Evolutionary conservation across 2,888 invertebrate genomes (phyloP), one percentile per base, ranked within the genome.

Genomic region (Alentia gelatinosa): DNA sequence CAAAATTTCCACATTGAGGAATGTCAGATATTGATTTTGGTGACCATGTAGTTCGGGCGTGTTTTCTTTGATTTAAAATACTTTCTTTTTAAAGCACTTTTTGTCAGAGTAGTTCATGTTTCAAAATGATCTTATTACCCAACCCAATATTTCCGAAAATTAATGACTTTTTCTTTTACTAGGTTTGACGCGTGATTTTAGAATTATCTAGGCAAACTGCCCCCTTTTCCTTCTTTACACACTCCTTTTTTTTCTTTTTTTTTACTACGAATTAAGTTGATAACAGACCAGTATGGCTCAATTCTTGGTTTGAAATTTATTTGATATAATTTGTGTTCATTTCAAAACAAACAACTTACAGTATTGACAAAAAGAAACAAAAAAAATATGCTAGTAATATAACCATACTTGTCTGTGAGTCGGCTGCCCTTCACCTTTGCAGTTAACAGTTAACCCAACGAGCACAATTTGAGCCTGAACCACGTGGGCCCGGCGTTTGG

Each of bases 131-230:
- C n/a, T n/a, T n/a, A n/a, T n/a, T n/a, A n/a, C n/a, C n/a, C n/a
- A n/a, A n/a, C n/a, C n/a, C n/a, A n/a, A n/a, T n/a, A n/a, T n/a
- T n/a, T 47, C 47, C 47, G 9, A 30, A 30, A 68, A 68, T 68
- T 68, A 68, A 68, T 68, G 68, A 9, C 3, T 4, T 68, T 79
- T 79, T 39, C 79, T 79, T 79, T 35, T 39, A 35, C 79, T 79
- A 79, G 79, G 79, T 35, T 79, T 79, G 79, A 79, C 37, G 79
- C 79, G 79, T 79, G 79, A 39, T 35, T 7, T 35, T 37, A 79
- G 12, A 1, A 12, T 68, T 68, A 26, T 68, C n/a, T n/a, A n/a
- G 5, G 68, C 30, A 68, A n/a, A 68, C 39, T 79, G 12, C n/a
- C n/a, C 23, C 23, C 39, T 30, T 30, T 35, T 35, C 39, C 79